Base-by-base conservation (phyloP, 2,888 invertebrate genomes). In the Drosophila mimica region DNA sequence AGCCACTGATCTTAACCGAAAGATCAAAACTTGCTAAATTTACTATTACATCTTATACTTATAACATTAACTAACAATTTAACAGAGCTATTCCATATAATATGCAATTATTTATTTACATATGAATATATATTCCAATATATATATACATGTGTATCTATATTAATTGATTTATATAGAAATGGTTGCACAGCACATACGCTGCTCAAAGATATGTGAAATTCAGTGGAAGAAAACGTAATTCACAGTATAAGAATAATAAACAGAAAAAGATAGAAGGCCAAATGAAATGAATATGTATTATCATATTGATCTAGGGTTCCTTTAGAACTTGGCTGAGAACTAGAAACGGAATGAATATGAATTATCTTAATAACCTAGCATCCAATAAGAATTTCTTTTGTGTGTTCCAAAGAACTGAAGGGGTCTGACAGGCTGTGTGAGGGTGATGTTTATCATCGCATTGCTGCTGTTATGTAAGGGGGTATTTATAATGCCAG, bases 391-490 rank as follows among this genome's bases (percentile, higher is more conserved):
- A 7, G n/a, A 52, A 28, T 64, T 31, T 40, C n/a, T 33, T 38
- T 31, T 33, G 31, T 48, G 20, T 46, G 13, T 17, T 17, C 33
- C 67, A 20, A 8, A 36, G 3, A 17, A 48, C 31, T n/a, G 20
- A 40, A 40, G 40, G 40, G n/a, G n/a, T 40, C 40, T 40, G 40
- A 9, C n/a, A 40, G n/a, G 11, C 63, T n/a, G n/a, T 20, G 36
- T 34, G 51, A 4, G 51, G 30, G 31, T 65, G 53, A n/a, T 36
- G 64, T 52, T 66, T 65, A 66, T 53, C 65, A 66, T 25, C 36
- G 46, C 38, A 68, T 49, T 73, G 56, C 51, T 74, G 43, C 34
- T 53, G 53, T 34, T 7, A 15, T 40, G 33, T 11, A 17, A 36
- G n/a, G 51, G 54, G 33, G 34, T 56, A 51, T 57, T 54, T 59